phyloP scores from a whole-genome alignment of 2,113 vertebrate species.

The Phalacrocorax brasilianus region DNA sequence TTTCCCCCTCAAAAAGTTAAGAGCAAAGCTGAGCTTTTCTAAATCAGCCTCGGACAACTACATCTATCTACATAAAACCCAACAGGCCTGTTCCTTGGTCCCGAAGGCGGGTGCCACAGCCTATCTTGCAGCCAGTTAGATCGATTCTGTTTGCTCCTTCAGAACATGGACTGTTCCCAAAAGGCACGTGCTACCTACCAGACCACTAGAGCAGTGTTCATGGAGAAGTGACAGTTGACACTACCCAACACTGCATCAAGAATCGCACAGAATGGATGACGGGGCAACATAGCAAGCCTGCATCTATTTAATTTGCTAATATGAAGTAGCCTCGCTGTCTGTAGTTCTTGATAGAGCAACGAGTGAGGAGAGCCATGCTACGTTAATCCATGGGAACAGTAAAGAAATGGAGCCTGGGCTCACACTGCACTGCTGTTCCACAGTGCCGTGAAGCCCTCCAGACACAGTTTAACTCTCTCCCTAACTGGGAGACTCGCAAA shows the following conservation, averaged over 20 bases:
- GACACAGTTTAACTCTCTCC: not conserved
- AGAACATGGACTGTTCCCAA: not conserved
- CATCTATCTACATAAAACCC: not conserved
- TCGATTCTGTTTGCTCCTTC: not conserved
- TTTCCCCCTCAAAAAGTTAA: not conserved
- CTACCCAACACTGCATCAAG: not conserved
- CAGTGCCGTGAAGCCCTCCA: not conserved
- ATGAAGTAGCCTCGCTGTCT: not conserved
- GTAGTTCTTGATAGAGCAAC: not conserved
- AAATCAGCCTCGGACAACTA: not conserved
- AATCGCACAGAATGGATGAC: accelerated
- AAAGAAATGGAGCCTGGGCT: not conserved
- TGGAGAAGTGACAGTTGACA: not conserved
- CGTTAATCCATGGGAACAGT: not conserved
- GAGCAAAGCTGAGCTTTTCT: not conserved
- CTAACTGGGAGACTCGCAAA: not conserved
- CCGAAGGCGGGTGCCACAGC: not conserved
- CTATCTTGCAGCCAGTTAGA: not conserved
- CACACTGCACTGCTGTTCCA: not conserved
- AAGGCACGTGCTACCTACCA: not conserved
- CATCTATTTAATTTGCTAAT: not conserved
- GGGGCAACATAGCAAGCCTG: not conserved
- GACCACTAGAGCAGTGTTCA: not conserved
- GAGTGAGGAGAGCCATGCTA: not conserved
- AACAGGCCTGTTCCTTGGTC: not conserved